These are phyloP conservation scores for Scaptodrosophila latifasciaeformis DNA, from an alignment of 2,888 invertebrate species.

Conservation along the genomic window DNA sequence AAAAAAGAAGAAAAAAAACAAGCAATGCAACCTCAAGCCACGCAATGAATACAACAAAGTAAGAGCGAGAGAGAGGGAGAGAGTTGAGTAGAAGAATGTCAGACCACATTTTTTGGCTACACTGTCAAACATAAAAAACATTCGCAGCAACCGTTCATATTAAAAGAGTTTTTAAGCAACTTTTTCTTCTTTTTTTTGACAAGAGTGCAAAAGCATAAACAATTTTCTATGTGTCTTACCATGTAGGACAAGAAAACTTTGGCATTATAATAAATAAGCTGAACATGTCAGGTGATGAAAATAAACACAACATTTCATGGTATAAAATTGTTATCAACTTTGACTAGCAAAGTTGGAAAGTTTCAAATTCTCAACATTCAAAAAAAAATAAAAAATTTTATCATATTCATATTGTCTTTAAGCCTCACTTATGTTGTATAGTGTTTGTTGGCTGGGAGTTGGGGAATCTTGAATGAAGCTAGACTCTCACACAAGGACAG, in stretches of 20 bases:
- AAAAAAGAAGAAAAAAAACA: conserved; percentile 16
- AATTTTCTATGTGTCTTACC: too few relatives aligned
- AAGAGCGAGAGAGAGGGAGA: neutral
- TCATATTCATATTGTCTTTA: too few relatives aligned
- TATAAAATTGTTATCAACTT: too few relatives aligned
- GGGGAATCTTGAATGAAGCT: conserved; percentile 15
- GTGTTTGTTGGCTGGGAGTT: neutral
- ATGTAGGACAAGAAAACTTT: neutral
- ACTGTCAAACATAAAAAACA: neutral
- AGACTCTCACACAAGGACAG: conserved; percentile 6
- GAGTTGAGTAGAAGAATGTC: neutral
- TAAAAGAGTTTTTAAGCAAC: too few relatives aligned
- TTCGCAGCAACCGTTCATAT: neutral
- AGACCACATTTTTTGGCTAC: neutral
- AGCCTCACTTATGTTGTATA: neutral
- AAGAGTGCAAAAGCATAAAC: too few relatives aligned
- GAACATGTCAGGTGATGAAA: too few relatives aligned
- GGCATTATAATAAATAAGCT: too few relatives aligned
- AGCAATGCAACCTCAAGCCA: conserved; percentile 20
- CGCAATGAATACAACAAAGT: neutral
- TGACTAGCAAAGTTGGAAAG: too few relatives aligned
- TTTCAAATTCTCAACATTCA: too few relatives aligned
- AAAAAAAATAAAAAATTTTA: too few relatives aligned
- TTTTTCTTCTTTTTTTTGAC: too few relatives aligned
- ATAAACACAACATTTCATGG: too few relatives aligned